Evolutionary conservation across 2,888 invertebrate genomes (phyloP), one percentile per base, ranked within the genome.

Genomic region (Mellilla xanthometata): DNA sequence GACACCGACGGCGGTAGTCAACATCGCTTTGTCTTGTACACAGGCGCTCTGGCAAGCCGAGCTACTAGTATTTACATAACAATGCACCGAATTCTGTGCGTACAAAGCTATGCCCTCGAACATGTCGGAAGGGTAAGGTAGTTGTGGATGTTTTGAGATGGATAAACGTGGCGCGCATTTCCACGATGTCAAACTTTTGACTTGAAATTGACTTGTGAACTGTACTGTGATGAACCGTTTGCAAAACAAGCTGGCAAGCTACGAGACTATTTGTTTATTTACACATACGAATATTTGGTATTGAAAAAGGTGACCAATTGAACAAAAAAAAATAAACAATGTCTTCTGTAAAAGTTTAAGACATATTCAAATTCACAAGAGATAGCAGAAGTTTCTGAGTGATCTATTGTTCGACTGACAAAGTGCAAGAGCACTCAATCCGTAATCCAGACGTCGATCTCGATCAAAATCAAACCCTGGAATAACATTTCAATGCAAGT

Each of bases 41-140:
- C 78, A 76, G 77, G 73, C 77, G 80, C 73, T n/a, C n/a, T 76
- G 62, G 77, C 79, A 79, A 83, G 77, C 84, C 80, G 72, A 80
- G 79, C 85, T 77, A 73, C 72, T 57, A 65, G 68, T 83, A 87
- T 88, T 88, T 88, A 81, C 87, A 88, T 89, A 78, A 88, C 86
- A 89, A 88, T 88, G 76, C 77, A 69, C 67, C 70, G 73, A 78
- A 81, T 77, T 78, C 80, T 80, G 83, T 79, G 81, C 73, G 76
- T 79, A 74, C 73, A 59, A 54, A 58, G 54, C 48, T 34, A 45
- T 39, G 38, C 42, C 46, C 40, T 47, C 44, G 35, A 19, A 45
- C 49, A 51, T 52, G 49, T 40, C 34, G 27, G 29, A 51, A 38
- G 36, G 40, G 38, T 44, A 36, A 40, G 38, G 15, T 35, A 32